Conservation (phyloP, 2,797 vertebrate genomes). For the Typhlichthys subterraneus region DNA sequence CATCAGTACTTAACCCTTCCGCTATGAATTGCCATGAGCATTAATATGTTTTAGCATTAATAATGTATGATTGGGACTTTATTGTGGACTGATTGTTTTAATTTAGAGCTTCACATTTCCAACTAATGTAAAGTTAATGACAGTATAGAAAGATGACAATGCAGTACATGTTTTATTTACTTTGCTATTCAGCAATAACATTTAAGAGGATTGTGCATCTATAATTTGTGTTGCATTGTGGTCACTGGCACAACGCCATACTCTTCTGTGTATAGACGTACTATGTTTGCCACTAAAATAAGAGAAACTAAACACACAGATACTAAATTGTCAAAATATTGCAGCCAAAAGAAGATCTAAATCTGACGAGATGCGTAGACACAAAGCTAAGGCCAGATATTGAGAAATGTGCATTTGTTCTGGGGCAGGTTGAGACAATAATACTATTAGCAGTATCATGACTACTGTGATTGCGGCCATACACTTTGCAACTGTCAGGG, state of each 20-base stretch:
- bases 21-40: constrained; percentile 4
- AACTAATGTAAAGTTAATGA: background rate
- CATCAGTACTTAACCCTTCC: constrained; percentile 33
- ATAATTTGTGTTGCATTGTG: too few relatives aligned
- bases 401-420: background rate
- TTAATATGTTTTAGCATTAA: too few relatives aligned
- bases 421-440: background rate
- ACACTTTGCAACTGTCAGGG: constrained; percentile 1
- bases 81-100: too few relatives aligned
- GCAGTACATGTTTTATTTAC: background rate
- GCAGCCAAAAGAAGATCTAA: background rate
- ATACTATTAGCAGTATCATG: background rate
- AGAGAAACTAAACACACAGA: too few relatives aligned
- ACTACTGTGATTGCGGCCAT: background rate
- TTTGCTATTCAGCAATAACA: background rate
- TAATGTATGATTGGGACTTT: too few relatives aligned
- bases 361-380: background rate
- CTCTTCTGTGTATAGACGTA: too few relatives aligned
- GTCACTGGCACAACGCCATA: too few relatives aligned
- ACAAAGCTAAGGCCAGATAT: background rate
- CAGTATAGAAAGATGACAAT: too few relatives aligned
- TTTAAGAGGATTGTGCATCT: background rate
- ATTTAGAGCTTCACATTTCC: too few relatives aligned
- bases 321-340: background rate
- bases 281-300: too few relatives aligned